Evolutionary conservation across 2,113 vertebrate genomes (phyloP), one percentile per base, ranked within the genome.

Genomic region (Lathamus discolor): DNA sequence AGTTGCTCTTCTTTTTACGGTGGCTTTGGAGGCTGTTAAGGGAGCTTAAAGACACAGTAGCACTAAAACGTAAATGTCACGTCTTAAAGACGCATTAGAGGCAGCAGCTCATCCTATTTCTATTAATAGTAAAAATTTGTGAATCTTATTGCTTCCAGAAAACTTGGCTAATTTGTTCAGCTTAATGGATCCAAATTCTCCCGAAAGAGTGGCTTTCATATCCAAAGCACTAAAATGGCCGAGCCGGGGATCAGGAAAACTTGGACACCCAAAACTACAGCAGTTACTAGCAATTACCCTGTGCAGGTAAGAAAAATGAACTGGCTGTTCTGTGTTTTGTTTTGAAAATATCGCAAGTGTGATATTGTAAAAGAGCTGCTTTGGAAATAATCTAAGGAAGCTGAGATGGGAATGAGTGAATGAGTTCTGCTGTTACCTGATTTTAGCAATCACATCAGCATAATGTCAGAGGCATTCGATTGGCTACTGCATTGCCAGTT

Each of bases 141-240:
- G 7, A 39, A 74, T 94, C 57, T 89, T 82, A 57, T 85, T 88
- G 44, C 52, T 96, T 97, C 73, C 95, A 99, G 99, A 99, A 97
- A 98, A 98, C 92, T 95, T 99, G 98, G 99, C 99, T 20, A 99
- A 99, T 97, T 97, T 99, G 73, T 99, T 99, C 90, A 99, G 99
- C 95, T 93, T 98, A 97, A 99, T 99, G 99, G 99, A 99, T 96
- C 99, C 98, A 37, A 99, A 99, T 96, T 99, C 99, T 52, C 99
- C 99, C 0, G 99, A 99, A 97, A 98, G 99, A 95, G 99, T 99
- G 88, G 99, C 99, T 6, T 99, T 99, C 2, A 99, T 99, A 73
- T 99, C 99, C 88, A 98, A 99, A 98, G 99, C 99, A 52, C 98
- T 99, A 76, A 99, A 99, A 86, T 99, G 99, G 99, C 99, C 99